Evolutionary conservation across 2,888 invertebrate species (phyloP).

Genomic region (Diplolepis rosae): DNA sequence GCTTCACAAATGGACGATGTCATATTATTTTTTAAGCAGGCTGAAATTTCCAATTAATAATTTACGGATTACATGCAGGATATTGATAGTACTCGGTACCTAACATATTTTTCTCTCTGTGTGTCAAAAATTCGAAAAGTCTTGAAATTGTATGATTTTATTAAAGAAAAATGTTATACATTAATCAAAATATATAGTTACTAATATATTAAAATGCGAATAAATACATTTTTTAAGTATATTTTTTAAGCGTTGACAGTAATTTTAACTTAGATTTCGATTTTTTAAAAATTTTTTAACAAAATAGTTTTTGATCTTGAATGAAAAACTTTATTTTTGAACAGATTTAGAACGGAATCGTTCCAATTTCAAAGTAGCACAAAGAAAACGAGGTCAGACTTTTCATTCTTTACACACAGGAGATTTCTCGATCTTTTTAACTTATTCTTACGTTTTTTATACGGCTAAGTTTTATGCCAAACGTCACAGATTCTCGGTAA

Average conservation of each 20-base stretch:
- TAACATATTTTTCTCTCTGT: no score
- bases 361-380: conserved; percentile 11
- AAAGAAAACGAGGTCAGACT: conserved; percentile 2
- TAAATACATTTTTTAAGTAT: no score
- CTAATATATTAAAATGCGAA: background rate
- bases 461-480: background rate
- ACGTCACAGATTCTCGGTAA: background rate
- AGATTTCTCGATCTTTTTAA: conserved; percentile 15
- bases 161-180: no score
- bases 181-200: no score
- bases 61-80: no score
- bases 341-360: background rate
- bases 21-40: no score
- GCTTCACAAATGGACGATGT: no score
- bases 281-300: background rate
- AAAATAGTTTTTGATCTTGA: background rate
- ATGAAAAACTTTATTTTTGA: conserved; percentile 20
- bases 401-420: background rate
- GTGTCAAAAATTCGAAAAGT: no score
- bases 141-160: no score
- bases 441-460: background rate
- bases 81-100: no score
- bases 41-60: no score
- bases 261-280: background rate
- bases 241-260: no score